Evolutionary conservation across 1,140 invertebrate genomes (phyloP), one percentile per base, ranked within the genome.

Genomic region (Drosophila varians): DNA sequence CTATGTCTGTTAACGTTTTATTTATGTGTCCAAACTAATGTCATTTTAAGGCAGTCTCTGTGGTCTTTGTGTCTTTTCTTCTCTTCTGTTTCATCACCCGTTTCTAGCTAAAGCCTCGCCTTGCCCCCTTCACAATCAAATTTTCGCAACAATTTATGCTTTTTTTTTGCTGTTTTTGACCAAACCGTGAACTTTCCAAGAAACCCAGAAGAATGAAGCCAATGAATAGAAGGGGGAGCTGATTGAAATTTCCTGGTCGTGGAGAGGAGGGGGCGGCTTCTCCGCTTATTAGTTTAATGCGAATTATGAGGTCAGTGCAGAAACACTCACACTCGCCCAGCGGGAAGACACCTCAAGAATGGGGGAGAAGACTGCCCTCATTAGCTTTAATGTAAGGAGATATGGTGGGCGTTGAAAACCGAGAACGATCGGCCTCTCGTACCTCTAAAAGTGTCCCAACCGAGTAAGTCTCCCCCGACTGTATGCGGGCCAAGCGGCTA

Each of bases 21-120:
- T 73, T 70, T 70, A 73, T 58, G 45, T 77, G 68, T 68, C 57
- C 74, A 75, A 84, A 84, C 79, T 84, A 84, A 84, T 84, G 80
- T 75, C 75, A 84, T 71, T 84, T 72, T 60, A 54, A 57, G 64
- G 40, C 68, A 47, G 73, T 53, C 38, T 52, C 18, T 56, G 36
- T 56, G n/a, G n/a, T n/a, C n/a, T n/a, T 34, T 45, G 11, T 28
- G 43, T 42, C 55, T 65, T 57, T n/a, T 56, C 52, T 77, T 57
- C 38, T 49, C 45, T 23, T 36, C 12, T n/a, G 64, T 69, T 46
- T 70, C 45, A 19, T 14, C 65, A 71, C 49, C 51, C 31, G 23
- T 4, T 69, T 70, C 55, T 51, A 42, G 47, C 21, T 51, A 51
- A 57, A 52, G 26, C 36, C 31, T 34, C 4, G 38, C 48, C 34